A percentile compares a stretch with the other conserved stretches of the same genome.
Evolutionary conservation across 2,113 vertebrate genomes (phyloP).

Genomic region (Fulmarus glacialis): DNA sequence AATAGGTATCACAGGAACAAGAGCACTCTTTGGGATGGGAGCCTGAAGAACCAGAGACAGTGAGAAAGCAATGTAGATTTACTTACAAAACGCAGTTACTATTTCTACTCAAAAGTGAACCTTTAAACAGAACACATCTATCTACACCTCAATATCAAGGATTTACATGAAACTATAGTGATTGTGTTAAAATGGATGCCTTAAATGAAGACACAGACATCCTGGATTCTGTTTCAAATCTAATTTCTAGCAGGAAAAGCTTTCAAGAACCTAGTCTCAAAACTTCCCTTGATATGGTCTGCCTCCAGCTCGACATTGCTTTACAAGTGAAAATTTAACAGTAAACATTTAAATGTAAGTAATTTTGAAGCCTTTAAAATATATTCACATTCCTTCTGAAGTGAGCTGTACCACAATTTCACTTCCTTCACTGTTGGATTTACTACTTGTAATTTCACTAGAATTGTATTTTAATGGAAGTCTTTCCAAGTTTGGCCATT

Average conservation of each 20-base stretch:
- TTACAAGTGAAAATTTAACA: neutral
- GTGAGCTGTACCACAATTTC: neutral
- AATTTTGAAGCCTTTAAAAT: neutral
- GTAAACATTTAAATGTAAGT: neutral
- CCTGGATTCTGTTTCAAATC: neutral
- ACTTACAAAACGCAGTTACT: neutral
- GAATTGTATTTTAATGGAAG: neutral
- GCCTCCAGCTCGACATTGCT: neutral
- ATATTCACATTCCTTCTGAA: neutral
- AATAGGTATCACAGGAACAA: constrained; percentile 92
- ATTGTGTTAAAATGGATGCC: neutral
- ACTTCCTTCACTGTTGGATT: neutral
- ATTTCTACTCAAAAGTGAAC: neutral
- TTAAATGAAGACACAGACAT: neutral
- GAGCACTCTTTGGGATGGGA: constrained; percentile 91
- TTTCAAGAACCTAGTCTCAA: neutral
- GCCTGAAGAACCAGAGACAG: constrained; percentile 73
- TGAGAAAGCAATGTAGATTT: neutral
- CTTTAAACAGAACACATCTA: neutral
- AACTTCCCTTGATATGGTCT: neutral
- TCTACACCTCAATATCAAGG: neutral
- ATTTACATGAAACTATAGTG: rapidly evolving
- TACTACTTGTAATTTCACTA: neutral
- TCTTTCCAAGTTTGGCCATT: neutral
- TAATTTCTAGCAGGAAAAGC: neutral